Evolutionary conservation across 2,797 vertebrate genomes (phyloP).

Genomic region (Meda fulgida): DNA sequence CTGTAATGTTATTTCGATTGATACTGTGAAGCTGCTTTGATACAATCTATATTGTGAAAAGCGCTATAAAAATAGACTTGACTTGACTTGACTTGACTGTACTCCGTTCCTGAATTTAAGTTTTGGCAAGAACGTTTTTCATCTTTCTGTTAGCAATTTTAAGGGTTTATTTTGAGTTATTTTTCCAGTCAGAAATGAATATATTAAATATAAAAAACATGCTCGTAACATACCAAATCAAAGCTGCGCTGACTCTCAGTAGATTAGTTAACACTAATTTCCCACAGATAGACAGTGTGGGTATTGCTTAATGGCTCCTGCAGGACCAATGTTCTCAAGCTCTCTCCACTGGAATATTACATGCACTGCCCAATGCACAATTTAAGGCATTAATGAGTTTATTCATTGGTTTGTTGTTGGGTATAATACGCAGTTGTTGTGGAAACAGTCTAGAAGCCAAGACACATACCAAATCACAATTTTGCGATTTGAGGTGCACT

Average conservation of each 20-base stretch:
- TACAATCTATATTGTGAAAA: too few species aligned
- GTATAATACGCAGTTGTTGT: constrained; percentile 44
- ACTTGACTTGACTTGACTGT: too few species aligned
- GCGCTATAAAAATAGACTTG: too few species aligned
- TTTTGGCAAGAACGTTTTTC: not conserved
- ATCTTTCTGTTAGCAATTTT: not conserved
- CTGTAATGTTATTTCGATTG: too few species aligned
- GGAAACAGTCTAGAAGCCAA: constrained; percentile 38
- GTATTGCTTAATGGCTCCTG: constrained; percentile 36
- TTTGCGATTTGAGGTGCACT: constrained; percentile 1
- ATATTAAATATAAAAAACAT: not conserved
- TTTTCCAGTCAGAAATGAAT: not conserved
- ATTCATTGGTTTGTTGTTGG: constrained; percentile 24
- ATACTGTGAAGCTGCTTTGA: too few species aligned
- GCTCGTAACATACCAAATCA: constrained; percentile 1
- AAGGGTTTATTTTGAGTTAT: not conserved
- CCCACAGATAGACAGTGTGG: constrained; percentile 7
- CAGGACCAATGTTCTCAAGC: constrained; percentile 51
- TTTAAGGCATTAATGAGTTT: constrained; percentile 39
- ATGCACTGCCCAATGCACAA: constrained; percentile 1
- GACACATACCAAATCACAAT: constrained; percentile 17
- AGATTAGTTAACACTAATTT: constrained; percentile 49
- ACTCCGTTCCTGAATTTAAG: not conserved
- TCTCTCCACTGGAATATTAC: constrained; percentile 23
- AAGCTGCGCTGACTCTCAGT: constrained; percentile 31